A percentile compares a stretch with the other conserved stretches of the same genome.
Evolutionary conservation across 2,888 invertebrate species (phyloP).

Genomic region (Alcis repandata): DNA sequence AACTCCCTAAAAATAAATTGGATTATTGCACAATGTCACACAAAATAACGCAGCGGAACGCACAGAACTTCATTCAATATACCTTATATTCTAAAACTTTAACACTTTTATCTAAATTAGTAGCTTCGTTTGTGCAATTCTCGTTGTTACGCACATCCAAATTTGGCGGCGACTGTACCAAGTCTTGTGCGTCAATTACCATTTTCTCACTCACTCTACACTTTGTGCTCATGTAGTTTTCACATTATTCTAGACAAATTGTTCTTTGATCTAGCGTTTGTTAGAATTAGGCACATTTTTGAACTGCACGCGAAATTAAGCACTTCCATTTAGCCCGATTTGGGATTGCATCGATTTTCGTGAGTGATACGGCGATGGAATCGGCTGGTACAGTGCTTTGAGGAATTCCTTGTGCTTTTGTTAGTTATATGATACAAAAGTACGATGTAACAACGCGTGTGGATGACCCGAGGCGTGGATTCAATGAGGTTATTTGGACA

Average conservation of each 20-base stretch:
- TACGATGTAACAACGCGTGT: slow-evolving; percentile 67
- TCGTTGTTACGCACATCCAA: slow-evolving; percentile 67
- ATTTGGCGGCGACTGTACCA: slow-evolving; percentile 75
- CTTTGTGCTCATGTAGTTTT: slow-evolving; percentile 68
- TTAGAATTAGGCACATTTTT: slow-evolving; percentile 26
- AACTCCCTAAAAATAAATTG: slow-evolving; percentile 75
- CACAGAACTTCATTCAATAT: slow-evolving; percentile 19
- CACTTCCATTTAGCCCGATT: slow-evolving; percentile 42
- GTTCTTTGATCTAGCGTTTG: slow-evolving; percentile 43
- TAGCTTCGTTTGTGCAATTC: slow-evolving; percentile 67
- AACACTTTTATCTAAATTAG: slow-evolving; percentile 67
- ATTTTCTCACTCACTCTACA: slow-evolving; percentile 74
- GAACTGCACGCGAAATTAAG: slow-evolving; percentile 24
- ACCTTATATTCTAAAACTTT: slow-evolving; percentile 79
- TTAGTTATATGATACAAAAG: slow-evolving; percentile 50
- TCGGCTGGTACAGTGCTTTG: slow-evolving; percentile 42
- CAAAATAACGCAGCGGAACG: not conserved
- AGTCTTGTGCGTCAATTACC: slow-evolving; percentile 80
- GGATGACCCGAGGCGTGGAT: slow-evolving; percentile 78
- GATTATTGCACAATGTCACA: not conserved
- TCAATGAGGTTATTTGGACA: slow-evolving; percentile 82
- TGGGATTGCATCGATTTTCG: slow-evolving; percentile 19
- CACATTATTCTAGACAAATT: slow-evolving; percentile 54
- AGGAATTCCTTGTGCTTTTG: slow-evolving; percentile 53
- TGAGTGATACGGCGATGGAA: slow-evolving; percentile 25